Conservation (phyloP, 2,113 vertebrate species). For the Acanthochromis polyacanthus region DNA sequence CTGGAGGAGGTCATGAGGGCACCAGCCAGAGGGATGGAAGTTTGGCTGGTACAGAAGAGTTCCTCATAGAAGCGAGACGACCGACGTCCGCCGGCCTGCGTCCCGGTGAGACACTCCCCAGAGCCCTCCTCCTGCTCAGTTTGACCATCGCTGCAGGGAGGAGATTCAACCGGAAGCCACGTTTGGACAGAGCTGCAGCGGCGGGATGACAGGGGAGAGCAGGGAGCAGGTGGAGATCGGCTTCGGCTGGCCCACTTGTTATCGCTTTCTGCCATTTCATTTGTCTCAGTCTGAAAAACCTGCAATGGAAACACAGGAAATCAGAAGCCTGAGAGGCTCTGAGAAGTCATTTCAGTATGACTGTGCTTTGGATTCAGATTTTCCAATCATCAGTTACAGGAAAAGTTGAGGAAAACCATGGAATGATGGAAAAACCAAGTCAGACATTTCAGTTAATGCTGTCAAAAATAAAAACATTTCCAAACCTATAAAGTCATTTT, state of each 20-base stretch:
- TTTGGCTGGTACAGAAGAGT: constrained; percentile 37
- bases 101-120: fast-evolving
- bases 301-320: constrained; percentile 18
- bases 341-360: background rate
- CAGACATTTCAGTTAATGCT: no score
- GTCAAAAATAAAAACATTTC: no score
- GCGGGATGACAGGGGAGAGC: background rate
- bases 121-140: background rate
- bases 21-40: constrained; percentile 1
- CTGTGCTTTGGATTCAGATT: no score
- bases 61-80: constrained; percentile 39
- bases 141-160: background rate
- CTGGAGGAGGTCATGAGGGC: constrained; percentile 9
- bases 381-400: no score
- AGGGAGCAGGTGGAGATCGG: background rate
- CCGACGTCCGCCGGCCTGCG: background rate
- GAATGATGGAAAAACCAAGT: no score
- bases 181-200: constrained; percentile 12
- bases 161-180: background rate
- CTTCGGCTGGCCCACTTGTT: background rate
- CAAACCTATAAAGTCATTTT: no score
- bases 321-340: background rate
- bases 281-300: constrained; percentile 27
- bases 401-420: no score
- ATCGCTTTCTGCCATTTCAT: constrained; percentile 9